Percentiles rank a stretch among this genome's conserved stretches.
Evolutionary conservation across 2,797 vertebrate species (phyloP).

Genomic region (Yasuhikotakia modesta): DNA sequence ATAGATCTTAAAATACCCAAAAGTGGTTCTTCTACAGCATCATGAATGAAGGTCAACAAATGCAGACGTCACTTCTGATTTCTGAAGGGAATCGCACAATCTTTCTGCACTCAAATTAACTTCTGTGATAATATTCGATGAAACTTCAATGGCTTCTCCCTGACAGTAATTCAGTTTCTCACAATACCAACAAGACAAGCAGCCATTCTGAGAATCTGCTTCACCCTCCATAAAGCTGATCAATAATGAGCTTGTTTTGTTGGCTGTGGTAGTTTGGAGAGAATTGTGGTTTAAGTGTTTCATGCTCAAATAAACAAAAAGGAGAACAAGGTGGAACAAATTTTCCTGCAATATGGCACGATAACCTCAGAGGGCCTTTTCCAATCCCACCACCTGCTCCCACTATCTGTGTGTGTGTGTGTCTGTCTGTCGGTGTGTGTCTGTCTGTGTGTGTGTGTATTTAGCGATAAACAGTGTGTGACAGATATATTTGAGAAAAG

Average conservation of each 20-base stretch:
- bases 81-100: background rate
- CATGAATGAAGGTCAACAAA: background rate
- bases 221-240: background rate
- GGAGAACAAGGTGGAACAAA: slow-evolving; percentile 27
- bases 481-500: too few species aligned
- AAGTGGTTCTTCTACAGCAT: too few species aligned
- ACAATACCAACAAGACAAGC: background rate
- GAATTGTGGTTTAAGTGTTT: background rate
- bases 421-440: too few species aligned
- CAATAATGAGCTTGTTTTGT: background rate
- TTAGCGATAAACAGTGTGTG: background rate
- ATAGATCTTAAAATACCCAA: too few species aligned
- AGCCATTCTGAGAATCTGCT: background rate
- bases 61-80: background rate
- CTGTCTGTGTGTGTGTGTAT: slow-evolving; percentile 44
- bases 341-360: slow-evolving; percentile 58
- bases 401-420: slow-evolving; percentile 45
- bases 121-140: background rate
- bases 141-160: too few species aligned
- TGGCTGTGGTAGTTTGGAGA: background rate
- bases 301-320: slow-evolving; percentile 5
- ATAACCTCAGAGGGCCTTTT: slow-evolving; percentile 63
- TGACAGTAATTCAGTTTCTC: too few species aligned
- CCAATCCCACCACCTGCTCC: slow-evolving; percentile 71
- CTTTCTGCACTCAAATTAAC: slow-evolving; percentile 2